Percentiles rank a stretch among this genome's conserved stretches.
These are phyloP conservation scores for Fragum fragum DNA, from an alignment of 2,888 invertebrate genomes.

Conservation along the genomic window DNA sequence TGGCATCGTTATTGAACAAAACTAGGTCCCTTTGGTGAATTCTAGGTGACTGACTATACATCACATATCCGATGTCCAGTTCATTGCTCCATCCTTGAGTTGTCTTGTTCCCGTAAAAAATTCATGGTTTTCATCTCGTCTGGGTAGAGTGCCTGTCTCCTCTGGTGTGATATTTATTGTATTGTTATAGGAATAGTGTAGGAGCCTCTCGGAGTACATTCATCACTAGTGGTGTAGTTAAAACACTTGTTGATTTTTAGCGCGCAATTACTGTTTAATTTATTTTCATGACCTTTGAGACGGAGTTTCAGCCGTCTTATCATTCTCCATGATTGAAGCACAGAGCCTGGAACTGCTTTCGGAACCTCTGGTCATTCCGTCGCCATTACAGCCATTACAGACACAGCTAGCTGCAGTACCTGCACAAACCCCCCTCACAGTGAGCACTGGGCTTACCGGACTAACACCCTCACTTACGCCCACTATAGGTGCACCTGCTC, in stretches of 20 bases:
- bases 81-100: neutral
- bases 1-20: slow-evolving; percentile 59
- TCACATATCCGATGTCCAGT: slow-evolving; percentile 16
- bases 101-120: slow-evolving; percentile 7
- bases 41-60: slow-evolving; percentile 40
- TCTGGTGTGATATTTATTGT: neutral
- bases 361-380: slow-evolving; percentile 61
- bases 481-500: slow-evolving; percentile 57
- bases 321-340: slow-evolving; percentile 66
- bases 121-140: slow-evolving; percentile 2
- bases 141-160: neutral
- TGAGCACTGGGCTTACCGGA: slow-evolving; percentile 62
- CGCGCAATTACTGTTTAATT: neutral
- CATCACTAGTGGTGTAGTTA: neutral
- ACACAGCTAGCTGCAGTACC: slow-evolving; percentile 54
- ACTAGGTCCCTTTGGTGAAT: slow-evolving; percentile 49
- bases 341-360: slow-evolving; percentile 65
- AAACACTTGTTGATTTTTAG: neutral
- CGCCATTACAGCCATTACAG: slow-evolving; percentile 42
- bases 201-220: neutral
- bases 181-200: neutral
- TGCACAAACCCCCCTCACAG: slow-evolving; percentile 41
- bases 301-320: slow-evolving; percentile 22
- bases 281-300: slow-evolving; percentile 28
- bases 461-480: slow-evolving; percentile 59